These are phyloP conservation scores for Rhipidura dahli DNA, from an alignment of 2,113 vertebrate genomes.

Conservation along the genomic window DNA sequence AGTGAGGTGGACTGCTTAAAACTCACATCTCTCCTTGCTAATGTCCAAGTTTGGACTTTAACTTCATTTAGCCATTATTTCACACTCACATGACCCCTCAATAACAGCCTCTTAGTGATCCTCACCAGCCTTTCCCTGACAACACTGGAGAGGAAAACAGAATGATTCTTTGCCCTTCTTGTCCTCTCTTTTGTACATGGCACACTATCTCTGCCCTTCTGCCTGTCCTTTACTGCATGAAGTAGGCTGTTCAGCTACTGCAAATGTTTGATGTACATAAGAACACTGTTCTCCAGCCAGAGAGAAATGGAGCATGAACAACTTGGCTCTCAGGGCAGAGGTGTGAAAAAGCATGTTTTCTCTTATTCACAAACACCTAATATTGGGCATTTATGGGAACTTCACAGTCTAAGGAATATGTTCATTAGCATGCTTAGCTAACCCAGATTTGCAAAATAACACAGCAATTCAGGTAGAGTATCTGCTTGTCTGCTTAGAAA, in stretches of 20 bases:
- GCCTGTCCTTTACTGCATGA: neutral
- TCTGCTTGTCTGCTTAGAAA: neutral
- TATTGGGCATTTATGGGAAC: neutral
- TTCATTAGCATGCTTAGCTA: neutral
- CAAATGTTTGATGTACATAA: neutral
- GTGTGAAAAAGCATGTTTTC: neutral
- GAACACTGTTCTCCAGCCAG: neutral
- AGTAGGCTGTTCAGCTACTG: neutral
- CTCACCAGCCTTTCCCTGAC: neutral
- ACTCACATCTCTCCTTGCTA: neutral
- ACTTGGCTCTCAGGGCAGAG: neutral
- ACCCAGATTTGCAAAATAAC: neutral
- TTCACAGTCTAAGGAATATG: neutral
- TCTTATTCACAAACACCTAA: neutral
- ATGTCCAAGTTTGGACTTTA: no score
- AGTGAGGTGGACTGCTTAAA: neutral
- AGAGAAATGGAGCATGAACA: neutral
- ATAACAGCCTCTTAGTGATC: neutral
- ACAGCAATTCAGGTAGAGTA: neutral
- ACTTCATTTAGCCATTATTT: conserved; percentile 9
- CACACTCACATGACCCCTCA: neutral
- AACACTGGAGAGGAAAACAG: neutral
- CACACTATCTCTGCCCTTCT: neutral
- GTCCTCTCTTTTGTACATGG: neutral
- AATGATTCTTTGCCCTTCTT: neutral